Evolutionary conservation across 1,140 invertebrate species (phyloP).

Genomic region (Drosophila burlai): DNA sequence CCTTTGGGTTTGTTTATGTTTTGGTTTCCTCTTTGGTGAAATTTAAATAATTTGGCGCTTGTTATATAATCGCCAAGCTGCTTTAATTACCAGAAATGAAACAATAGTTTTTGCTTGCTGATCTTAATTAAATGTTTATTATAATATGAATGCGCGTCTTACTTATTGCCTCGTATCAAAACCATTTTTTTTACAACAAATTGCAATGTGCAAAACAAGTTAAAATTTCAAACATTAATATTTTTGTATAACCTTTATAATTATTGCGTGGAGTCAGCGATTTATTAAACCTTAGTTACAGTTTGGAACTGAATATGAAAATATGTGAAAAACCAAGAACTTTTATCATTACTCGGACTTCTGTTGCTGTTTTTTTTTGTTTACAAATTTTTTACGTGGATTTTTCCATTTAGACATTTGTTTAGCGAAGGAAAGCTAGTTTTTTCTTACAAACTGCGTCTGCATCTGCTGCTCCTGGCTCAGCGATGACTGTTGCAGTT

Average conservation of each 20-base stretch:
- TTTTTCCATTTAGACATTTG: conserved; percentile 18
- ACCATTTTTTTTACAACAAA: conserved; percentile 70
- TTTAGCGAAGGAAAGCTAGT: conserved; percentile 58
- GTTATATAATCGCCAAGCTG: conserved; percentile 26
- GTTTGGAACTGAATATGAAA: conserved; percentile 72
- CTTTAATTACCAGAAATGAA: conserved; percentile 10
- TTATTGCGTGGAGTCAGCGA: conserved; percentile 68
- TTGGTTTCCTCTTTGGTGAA: conserved; percentile 16
- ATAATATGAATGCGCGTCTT: conserved; percentile 59
- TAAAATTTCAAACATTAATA: conserved; percentile 78
- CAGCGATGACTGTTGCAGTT: conserved; percentile 48
- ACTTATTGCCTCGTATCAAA: conserved; percentile 75
- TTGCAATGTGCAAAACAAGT: conserved; percentile 77
- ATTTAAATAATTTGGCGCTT: conserved; percentile 31
- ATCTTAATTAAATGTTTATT: conserved; percentile 57
- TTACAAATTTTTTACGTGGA: conserved; percentile 10
- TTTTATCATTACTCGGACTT: conserved; percentile 21
- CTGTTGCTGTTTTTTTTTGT: conserved; percentile 9
- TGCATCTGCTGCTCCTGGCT: conserved; percentile 39
- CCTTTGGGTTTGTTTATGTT: conserved; percentile 23
- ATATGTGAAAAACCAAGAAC: conserved; percentile 61
- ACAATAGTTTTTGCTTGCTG: conserved; percentile 21
- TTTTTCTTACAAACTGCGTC: conserved; percentile 59
- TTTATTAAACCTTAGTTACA: conserved; percentile 70
- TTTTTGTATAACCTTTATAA: conserved; percentile 56